These are phyloP conservation scores for Cinclus cinclus DNA, from an alignment of 2,113 vertebrate species.

Conservation along the genomic window DNA sequence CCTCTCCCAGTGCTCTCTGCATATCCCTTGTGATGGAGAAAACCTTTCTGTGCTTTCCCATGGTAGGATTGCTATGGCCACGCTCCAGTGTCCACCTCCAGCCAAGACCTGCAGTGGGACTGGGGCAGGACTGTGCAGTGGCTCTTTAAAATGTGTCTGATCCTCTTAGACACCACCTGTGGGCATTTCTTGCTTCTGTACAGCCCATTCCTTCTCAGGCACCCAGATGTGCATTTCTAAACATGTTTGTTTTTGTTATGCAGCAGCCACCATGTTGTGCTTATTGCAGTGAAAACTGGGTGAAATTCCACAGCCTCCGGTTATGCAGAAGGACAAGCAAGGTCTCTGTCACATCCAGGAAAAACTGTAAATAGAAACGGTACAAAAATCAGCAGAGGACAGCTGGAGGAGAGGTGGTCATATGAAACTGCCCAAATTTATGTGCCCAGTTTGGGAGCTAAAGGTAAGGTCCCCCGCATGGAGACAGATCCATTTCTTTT, in stretches of 20 bases:
- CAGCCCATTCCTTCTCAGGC: neutral
- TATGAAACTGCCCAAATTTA: neutral
- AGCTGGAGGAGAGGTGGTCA: neutral
- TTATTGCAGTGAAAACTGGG: neutral
- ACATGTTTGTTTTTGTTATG: neutral
- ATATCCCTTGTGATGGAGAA: neutral
- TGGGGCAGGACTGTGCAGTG: neutral
- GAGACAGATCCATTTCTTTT: neutral
- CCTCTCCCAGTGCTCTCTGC: neutral
- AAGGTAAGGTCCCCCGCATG: neutral
- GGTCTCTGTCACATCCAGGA: neutral
- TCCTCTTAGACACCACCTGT: neutral
- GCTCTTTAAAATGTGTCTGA: neutral
- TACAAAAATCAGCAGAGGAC: neutral
- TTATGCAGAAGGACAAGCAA: neutral
- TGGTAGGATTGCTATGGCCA: rapidly evolving
- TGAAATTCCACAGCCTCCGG: neutral
- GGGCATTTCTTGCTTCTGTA: neutral
- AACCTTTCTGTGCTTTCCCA: neutral
- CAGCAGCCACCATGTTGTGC: neutral
- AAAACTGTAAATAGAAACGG: neutral
- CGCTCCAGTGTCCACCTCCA: neutral
- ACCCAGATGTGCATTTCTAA: neutral
- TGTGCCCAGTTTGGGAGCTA: neutral
- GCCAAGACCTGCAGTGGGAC: neutral